These are phyloP conservation scores for Cyphotilapia sp. DNA, from an alignment of 2,113 vertebrate genomes.

Conservation along the genomic window DNA sequence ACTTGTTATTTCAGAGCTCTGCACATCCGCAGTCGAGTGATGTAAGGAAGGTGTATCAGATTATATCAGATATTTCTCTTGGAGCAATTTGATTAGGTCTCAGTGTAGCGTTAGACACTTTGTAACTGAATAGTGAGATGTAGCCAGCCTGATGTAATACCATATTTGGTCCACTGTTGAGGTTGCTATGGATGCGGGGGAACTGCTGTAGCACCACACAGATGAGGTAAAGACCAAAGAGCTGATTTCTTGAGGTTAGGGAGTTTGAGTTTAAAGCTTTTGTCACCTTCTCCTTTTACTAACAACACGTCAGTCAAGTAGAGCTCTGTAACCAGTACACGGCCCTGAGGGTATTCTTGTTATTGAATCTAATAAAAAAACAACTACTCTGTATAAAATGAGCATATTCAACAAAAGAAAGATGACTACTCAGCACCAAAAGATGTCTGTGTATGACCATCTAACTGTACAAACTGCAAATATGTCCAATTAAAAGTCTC, in stretches of 20 bases:
- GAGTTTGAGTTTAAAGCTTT: background rate
- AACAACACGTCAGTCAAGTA: background rate
- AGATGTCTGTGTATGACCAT: background rate
- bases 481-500: background rate
- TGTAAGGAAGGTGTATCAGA: conserved; percentile 45
- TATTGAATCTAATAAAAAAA: background rate
- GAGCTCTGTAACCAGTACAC: background rate
- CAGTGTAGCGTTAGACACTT: conserved; percentile 14
- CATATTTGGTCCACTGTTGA: conserved; percentile 43
- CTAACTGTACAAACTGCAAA: background rate
- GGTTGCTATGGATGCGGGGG: conserved; percentile 28
- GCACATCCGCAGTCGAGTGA: conserved; percentile 18
- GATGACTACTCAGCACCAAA: background rate
- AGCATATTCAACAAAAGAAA: background rate
- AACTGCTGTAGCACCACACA: background rate
- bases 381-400: background rate
- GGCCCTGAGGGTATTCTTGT: background rate
- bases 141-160: conserved; percentile 1
- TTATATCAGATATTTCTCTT: conserved; percentile 51
- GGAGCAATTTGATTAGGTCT: conserved; percentile 32
- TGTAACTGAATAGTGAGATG: conserved; percentile 42
- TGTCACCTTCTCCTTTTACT: background rate
- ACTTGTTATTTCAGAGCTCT: conserved; percentile 34
- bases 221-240: background rate
- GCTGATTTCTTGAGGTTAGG: background rate